Base-by-base conservation (phyloP, 2,888 invertebrate genomes). In the Tridacna gigas region DNA sequence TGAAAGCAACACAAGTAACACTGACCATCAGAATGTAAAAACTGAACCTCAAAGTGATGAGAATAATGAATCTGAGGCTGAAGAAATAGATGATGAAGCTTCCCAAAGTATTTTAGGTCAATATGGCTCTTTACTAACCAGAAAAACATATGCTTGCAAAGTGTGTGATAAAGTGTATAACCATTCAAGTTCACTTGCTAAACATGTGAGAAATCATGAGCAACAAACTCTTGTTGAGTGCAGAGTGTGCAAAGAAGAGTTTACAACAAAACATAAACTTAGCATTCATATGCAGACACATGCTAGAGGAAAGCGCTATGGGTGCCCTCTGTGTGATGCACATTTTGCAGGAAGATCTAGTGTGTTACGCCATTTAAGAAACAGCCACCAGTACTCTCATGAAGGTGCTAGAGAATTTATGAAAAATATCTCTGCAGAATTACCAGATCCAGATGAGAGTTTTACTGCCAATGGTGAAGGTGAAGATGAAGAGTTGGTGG, bases 301-400 rank as follows among this genome's bases (percentile, higher is more conserved):
- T 63, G 74, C 61, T 25, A 80, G 77, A 22, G 74, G 71, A 12
- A 83, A 81, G 25, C 65, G 79, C 7, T 81, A 79, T 74, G 61
- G 73, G 20, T 86, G 86, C 61, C 86, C 86, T 22, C 26, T 86
- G 7, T 86, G 86, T 74, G 77, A 74, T 51, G 79, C 76, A 0
- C 79, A 79, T 56, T 83, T 83, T 77, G 81, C 79, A 12, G 67
- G 79, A 51, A 83, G 83, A 61, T 83, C 81, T 5, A 86, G 86
- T 22, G 77, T 83, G 45, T 45, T 83, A n/a, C 74, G 88, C 28
- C 88, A 88, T 80, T 74, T 88, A 25, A 69, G 88, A 65, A 78
- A 79, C 26, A 77, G 74, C 20, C 88, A 88, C 69, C 74, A 82
- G 56, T 85, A 81, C 60, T 60, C 83, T 15, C 71, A 77, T 51